Percentiles rank a stretch among this genome's conserved stretches.
These are phyloP conservation scores for Dasypus novemcinctus DNA, from an alignment of 2,113 vertebrate species.

Conservation along the genomic window DNA sequence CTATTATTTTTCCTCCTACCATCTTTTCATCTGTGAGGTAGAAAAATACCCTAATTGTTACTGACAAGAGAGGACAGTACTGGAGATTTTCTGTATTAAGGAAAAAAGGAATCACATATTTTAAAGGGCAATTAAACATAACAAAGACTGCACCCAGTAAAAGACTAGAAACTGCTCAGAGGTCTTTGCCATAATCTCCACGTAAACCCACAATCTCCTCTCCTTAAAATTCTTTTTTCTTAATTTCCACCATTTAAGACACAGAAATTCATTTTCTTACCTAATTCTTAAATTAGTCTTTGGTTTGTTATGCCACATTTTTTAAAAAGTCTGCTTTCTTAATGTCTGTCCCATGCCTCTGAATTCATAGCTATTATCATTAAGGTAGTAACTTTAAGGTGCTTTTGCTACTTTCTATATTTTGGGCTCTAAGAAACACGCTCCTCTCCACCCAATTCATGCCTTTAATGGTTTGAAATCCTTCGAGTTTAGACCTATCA, in stretches of 20 bases:
- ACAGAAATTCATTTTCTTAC: background rate
- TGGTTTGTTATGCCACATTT: background rate
- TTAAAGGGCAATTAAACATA: background rate
- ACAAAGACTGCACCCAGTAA: background rate
- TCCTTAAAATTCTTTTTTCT: background rate
- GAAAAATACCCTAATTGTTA: background rate
- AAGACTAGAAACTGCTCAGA: background rate
- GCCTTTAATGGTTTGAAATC: background rate
- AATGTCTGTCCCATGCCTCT: background rate
- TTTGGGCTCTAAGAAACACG: background rate
- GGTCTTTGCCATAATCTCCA: background rate
- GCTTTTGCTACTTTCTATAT: background rate
- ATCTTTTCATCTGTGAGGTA: background rate
- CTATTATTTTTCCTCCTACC: background rate
- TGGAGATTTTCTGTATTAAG: background rate
- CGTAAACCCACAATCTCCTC: background rate
- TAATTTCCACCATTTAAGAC: background rate
- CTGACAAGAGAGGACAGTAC: background rate
- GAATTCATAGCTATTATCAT: background rate
- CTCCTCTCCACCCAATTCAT: background rate
- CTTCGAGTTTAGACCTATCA: background rate
- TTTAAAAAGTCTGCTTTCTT: background rate
- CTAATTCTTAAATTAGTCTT: background rate
- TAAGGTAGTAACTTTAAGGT: background rate
- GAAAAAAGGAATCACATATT: background rate